A percentile compares a stretch with the other conserved stretches of the same genome.
Conservation (phyloP, 2,797 vertebrate species). For the Mus caroli region DNA sequence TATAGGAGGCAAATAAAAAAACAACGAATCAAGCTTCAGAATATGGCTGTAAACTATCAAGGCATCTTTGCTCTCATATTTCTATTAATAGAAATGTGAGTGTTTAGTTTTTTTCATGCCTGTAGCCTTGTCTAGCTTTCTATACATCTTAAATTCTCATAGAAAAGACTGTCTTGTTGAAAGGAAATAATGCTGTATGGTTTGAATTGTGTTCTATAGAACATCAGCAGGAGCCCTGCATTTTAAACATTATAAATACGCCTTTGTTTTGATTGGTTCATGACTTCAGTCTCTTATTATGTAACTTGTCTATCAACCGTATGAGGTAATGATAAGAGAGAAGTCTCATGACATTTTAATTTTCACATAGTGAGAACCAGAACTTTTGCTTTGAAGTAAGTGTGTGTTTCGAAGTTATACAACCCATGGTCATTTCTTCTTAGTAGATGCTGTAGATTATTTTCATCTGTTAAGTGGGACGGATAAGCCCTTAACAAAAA, state of each 20-base stretch:
- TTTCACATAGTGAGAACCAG: slow-evolving; percentile 79
- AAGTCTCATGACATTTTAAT: slow-evolving; percentile 85
- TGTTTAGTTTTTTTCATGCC: background rate
- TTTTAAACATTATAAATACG: slow-evolving; percentile 80
- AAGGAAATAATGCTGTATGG: slow-evolving; percentile 78
- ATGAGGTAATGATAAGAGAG: slow-evolving; percentile 85
- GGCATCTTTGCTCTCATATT: background rate
- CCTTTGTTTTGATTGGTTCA: slow-evolving; percentile 87
- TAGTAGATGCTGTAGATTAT: slow-evolving; percentile 85
- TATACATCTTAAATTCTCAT: background rate
- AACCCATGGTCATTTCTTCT: slow-evolving; percentile 86
- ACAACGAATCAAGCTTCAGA: background rate
- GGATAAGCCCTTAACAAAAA: slow-evolving; percentile 85
- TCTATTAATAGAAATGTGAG: background rate
- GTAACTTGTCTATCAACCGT: slow-evolving; percentile 85
- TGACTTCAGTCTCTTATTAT: slow-evolving; percentile 86
- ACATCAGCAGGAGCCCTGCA: slow-evolving; percentile 81
- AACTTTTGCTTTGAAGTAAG: slow-evolving; percentile 86
- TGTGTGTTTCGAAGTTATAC: slow-evolving; percentile 85
- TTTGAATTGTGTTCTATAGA: slow-evolving; percentile 84
- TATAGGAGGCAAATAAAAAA: background rate
- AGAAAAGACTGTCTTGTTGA: background rate
- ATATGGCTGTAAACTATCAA: background rate
- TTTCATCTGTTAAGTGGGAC: slow-evolving; percentile 80
- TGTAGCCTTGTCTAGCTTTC: background rate